Conservation (phyloP, 2,888 invertebrate species). For the Spialia ferax region DNA sequence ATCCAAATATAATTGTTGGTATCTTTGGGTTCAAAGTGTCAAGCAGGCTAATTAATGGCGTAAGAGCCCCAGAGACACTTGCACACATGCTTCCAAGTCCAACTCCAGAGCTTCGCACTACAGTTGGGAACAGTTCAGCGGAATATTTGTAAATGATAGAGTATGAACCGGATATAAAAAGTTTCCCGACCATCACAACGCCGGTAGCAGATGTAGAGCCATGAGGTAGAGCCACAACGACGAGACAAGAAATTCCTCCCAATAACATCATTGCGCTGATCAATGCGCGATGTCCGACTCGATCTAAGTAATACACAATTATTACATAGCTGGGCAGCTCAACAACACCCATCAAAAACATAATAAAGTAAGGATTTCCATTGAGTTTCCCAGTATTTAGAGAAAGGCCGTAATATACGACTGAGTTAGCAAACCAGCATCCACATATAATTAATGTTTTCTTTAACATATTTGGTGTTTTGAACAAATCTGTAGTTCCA, state of each 20-base stretch:
- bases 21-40: conserved; percentile 93
- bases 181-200: conserved; percentile 92
- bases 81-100: conserved; percentile 95
- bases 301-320: conserved; percentile 91
- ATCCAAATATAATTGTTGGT: conserved; percentile 92
- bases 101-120: conserved; percentile 93
- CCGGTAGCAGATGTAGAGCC: conserved; percentile 87
- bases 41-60: conserved; percentile 91
- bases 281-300: conserved; percentile 91
- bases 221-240: conserved; percentile 90
- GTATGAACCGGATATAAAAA: conserved; percentile 94
- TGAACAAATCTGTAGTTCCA: conserved; percentile 91
- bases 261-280: conserved; percentile 92
- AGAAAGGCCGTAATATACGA: conserved; percentile 95
- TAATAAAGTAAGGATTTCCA: conserved; percentile 93
- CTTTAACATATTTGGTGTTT: conserved; percentile 91
- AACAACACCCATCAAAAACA: conserved; percentile 92
- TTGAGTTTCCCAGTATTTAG: conserved; percentile 92
- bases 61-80: conserved; percentile 92
- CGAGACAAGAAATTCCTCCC: conserved; percentile 92
- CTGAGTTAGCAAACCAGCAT: conserved; percentile 95
- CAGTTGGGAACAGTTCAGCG: conserved; percentile 95
- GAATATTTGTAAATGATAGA: conserved; percentile 96
- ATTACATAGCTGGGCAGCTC: conserved; percentile 93
- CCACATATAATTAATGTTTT: conserved; percentile 93